These are phyloP conservation scores for Anniella stebbinsi DNA, from an alignment of 2,797 vertebrate genomes.

Conservation along the genomic window DNA sequence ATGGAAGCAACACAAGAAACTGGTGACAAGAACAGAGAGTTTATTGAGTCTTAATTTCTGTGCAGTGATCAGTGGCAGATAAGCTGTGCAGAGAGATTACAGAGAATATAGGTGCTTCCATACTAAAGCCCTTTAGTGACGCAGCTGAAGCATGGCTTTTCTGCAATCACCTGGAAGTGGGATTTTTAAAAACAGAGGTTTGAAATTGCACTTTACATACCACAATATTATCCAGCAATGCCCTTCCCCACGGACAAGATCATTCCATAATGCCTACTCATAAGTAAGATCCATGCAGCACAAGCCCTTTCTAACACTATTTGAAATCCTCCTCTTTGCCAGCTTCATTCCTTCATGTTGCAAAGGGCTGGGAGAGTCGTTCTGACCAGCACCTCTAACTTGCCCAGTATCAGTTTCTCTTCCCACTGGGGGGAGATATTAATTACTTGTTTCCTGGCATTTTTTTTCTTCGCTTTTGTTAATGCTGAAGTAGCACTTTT, in stretches of 20 bases:
- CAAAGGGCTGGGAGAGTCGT: neutral
- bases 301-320: neutral
- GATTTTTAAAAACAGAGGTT: neutral
- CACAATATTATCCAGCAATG: neutral
- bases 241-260: neutral
- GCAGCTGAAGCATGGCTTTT: neutral
- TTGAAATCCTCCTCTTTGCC: neutral
- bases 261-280: neutral
- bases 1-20: fast-evolving
- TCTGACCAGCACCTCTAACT: neutral
- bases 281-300: neutral
- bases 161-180: neutral
- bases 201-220: neutral
- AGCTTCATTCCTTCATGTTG: neutral
- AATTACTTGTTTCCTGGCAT: neutral
- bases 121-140: neutral
- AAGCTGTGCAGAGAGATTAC: neutral
- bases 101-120: neutral
- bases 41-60: constrained; percentile 58
- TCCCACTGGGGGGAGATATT: neutral
- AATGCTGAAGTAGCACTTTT: neutral
- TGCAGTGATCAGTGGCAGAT: fast-evolving
- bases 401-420: neutral
- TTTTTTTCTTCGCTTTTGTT: neutral
- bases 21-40: constrained; percentile 4